Percentiles rank a stretch among this genome's conserved stretches.
Conservation (phyloP, 2,888 invertebrate species). For the Tetragnatha montana region DNA sequence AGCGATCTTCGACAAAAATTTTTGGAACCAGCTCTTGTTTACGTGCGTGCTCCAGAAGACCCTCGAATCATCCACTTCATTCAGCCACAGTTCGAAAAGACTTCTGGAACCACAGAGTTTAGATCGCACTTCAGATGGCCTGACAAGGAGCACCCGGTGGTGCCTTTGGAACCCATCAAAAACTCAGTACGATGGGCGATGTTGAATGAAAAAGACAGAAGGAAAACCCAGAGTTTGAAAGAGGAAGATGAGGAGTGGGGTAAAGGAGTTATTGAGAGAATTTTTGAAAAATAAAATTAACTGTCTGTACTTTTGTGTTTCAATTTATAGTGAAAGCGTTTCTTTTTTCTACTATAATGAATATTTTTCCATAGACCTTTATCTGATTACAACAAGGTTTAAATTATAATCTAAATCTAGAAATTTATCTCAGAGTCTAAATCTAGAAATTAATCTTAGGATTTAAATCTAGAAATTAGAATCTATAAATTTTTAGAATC, state of each 20-base stretch:
- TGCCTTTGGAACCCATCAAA: conserved; percentile 23
- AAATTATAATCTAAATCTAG: too few relatives aligned
- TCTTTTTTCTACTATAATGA: too few relatives aligned
- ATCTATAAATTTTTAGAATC: too few relatives aligned
- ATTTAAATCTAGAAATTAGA: too few relatives aligned
- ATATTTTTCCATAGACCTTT: too few relatives aligned
- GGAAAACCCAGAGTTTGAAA: not conserved
- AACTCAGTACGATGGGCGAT: conserved; percentile 9
- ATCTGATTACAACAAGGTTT: too few relatives aligned
- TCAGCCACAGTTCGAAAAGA: conserved; percentile 16
- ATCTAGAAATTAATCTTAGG: too few relatives aligned
- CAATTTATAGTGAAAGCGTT: too few relatives aligned
- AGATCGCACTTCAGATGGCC: conserved; percentile 45
- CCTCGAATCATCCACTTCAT: conserved; percentile 52
- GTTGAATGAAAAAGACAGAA: conserved; percentile 14
- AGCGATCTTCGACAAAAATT: conserved; percentile 48
- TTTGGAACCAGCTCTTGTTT: conserved; percentile 51
- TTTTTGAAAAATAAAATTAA: conserved; percentile 40
- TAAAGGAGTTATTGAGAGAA: conserved; percentile 49
- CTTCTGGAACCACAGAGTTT: conserved; percentile 31
- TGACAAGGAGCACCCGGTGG: not conserved
- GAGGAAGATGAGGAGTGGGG: not conserved
- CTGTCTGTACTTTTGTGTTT: not conserved
- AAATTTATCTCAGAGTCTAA: too few relatives aligned
- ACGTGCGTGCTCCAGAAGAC: conserved; percentile 38